These are phyloP conservation scores for Siniperca undulata DNA, from an alignment of 2,797 vertebrate species.

Conservation along the genomic window DNA sequence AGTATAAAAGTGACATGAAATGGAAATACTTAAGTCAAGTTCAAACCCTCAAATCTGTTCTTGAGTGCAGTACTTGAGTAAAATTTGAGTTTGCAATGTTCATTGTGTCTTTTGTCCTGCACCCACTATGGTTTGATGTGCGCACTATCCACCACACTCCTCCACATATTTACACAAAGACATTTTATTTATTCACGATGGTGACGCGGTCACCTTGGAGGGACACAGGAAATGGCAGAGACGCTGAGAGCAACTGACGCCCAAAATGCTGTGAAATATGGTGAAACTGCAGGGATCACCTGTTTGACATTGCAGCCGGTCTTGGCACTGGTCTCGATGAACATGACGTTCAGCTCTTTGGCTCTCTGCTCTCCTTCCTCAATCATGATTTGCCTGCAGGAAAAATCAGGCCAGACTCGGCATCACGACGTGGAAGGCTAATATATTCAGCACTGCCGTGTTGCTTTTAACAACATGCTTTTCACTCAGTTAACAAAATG, in stretches of 20 bases:
- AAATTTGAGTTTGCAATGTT: not conserved
- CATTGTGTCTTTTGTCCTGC: not conserved
- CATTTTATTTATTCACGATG: not conserved
- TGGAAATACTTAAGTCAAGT: not conserved
- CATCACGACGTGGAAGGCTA: slow-evolving; percentile 17
- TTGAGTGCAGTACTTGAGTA: not conserved
- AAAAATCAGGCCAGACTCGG: slow-evolving; percentile 48
- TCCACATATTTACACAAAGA: not conserved
- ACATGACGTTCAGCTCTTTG: slow-evolving; percentile 96
- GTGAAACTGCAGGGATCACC: slow-evolving; percentile 82
- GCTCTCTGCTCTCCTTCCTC: slow-evolving; percentile 94
- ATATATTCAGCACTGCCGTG: slow-evolving; percentile 24
- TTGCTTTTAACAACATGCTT: not conserved
- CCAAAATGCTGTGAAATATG: slow-evolving; percentile 55
- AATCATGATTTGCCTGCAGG: slow-evolving; percentile 92
- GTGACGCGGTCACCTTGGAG: not conserved
- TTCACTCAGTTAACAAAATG: slow-evolving; percentile 1
- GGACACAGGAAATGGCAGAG: not conserved
- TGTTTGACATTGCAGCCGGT: slow-evolving; percentile 97
- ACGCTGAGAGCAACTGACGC: slow-evolving; percentile 8
- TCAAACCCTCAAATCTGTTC: not conserved
- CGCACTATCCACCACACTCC: not conserved
- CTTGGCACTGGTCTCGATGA: slow-evolving; percentile 96
- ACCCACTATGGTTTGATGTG: not conserved
- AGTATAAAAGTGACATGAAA: not conserved